phyloP scores from a whole-genome alignment of 2,113 vertebrate genomes.

The Melierax canorus region DNA sequence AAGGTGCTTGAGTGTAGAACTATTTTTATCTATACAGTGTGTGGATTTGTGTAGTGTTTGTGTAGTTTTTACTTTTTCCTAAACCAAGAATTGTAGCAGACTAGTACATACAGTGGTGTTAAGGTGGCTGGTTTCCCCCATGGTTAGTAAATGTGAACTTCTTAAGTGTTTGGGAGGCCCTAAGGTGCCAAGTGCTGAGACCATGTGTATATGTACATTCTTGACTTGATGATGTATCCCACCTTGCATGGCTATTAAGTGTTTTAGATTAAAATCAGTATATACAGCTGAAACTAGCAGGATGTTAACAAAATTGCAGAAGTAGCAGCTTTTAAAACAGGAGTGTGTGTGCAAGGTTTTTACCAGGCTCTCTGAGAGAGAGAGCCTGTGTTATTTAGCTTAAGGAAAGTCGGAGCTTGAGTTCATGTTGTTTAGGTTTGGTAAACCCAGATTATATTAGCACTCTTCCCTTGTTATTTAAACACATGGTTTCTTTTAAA shows the following conservation, averaged over 20 bases:
- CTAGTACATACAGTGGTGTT: rapidly evolving
- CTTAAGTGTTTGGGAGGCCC: not conserved
- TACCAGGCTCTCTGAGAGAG: not conserved
- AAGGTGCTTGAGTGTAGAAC: not conserved
- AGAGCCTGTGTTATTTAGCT: not conserved
- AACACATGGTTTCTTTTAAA: constrained; percentile 21
- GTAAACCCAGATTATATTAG: not conserved
- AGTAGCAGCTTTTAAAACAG: not conserved
- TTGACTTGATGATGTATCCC: not conserved
- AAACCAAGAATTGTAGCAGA: not conserved
- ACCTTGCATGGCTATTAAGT: not conserved
- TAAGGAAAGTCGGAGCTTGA: not conserved
- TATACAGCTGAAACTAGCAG: not conserved
- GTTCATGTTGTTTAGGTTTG: not conserved
- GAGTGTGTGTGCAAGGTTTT: not conserved
- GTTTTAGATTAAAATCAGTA: not conserved
- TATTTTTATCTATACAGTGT: rapidly evolving
- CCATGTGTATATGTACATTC: rapidly evolving
- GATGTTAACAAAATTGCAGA: not conserved
- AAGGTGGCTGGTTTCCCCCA: not conserved
- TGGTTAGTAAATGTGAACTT: not conserved
- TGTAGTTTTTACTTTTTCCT: not conserved
- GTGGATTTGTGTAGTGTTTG: not conserved
- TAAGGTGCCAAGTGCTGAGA: not conserved
- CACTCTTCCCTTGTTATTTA: not conserved